Evolutionary conservation across 2,113 vertebrate species (phyloP).

Genomic region (Platysternon megacephalum): DNA sequence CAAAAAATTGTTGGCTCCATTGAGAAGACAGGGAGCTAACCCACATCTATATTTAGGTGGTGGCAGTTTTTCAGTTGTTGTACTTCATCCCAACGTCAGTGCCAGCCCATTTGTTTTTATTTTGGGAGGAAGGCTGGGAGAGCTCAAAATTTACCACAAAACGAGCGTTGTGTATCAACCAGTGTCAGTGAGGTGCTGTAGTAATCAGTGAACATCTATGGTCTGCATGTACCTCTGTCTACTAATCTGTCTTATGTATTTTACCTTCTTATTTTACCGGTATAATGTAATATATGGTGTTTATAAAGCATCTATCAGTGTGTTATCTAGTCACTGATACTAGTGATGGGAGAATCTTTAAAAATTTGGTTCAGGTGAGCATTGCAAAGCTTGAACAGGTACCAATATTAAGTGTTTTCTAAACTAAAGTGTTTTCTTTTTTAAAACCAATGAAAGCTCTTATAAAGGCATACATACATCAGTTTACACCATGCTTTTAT

Average conservation of each 20-base stretch:
- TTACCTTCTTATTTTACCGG: neutral
- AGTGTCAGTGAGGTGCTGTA: neutral
- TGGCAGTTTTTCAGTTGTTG: neutral
- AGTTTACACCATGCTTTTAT: neutral
- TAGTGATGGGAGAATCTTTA: neutral
- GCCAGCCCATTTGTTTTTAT: neutral
- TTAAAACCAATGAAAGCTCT: neutral
- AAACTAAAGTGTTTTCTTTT: neutral
- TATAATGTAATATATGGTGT: neutral
- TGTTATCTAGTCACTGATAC: neutral
- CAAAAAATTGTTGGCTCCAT: neutral
- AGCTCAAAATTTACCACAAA: neutral
- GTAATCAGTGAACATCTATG: neutral
- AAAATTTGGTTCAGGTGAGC: neutral
- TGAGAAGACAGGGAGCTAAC: neutral
- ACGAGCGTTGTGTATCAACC: neutral
- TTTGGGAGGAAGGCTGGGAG: neutral
- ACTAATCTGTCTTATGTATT: neutral
- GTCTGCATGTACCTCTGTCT: neutral
- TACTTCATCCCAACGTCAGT: neutral
- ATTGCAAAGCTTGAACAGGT: neutral
- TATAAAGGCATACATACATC: neutral
- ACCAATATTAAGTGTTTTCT: neutral
- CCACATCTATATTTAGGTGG: neutral
- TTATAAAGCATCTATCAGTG: neutral